These are phyloP conservation scores for Yponomeuta cagnagella DNA, from an alignment of 2,888 invertebrate species.

Conservation along the genomic window DNA sequence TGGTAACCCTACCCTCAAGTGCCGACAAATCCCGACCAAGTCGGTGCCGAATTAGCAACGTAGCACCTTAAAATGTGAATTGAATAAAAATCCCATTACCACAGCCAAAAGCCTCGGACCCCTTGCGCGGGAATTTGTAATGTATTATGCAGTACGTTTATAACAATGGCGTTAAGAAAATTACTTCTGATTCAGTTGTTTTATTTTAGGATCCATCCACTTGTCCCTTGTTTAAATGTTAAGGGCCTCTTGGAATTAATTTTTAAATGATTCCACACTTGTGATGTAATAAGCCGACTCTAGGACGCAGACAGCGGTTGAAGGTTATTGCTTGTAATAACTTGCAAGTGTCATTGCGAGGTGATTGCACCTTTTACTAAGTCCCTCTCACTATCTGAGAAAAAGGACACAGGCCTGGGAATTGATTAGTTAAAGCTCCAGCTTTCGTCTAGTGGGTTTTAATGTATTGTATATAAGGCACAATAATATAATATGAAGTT, in stretches of 20 bases:
- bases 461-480: too few species aligned
- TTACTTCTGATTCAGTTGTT: background rate
- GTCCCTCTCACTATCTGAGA: too few species aligned
- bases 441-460: too few species aligned
- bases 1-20: background rate
- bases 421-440: too few species aligned
- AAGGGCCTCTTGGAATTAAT: background rate
- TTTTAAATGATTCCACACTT: too few species aligned
- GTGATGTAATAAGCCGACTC: too few species aligned
- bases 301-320: too few species aligned
- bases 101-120: constrained; percentile 18
- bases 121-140: background rate
- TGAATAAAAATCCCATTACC: constrained; percentile 56
- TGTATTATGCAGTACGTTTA: constrained; percentile 4
- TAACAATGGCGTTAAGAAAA: background rate
- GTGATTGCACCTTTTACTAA: too few species aligned
- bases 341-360: too few species aligned
- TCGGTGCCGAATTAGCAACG: constrained; percentile 8
- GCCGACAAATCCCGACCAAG: background rate
- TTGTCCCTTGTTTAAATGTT: background rate
- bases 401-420: too few species aligned
- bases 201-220: background rate
- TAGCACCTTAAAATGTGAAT: constrained; percentile 41
- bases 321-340: too few species aligned
- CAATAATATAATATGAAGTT: too few species aligned